phyloP scores from a whole-genome alignment of 2,113 vertebrate species.

The Tiliqua scincoides region DNA sequence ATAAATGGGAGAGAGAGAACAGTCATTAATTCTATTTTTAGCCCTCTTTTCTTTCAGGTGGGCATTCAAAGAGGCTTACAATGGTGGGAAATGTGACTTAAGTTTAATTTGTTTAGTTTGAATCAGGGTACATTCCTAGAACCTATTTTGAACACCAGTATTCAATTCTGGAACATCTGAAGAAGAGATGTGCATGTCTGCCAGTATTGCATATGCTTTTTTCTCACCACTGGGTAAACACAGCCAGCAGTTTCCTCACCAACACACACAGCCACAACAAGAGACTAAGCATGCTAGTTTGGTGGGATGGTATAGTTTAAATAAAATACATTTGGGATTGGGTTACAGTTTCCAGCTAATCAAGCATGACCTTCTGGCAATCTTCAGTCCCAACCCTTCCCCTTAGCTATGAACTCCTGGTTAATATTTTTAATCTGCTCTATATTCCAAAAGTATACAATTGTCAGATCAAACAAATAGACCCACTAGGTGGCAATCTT shows the following conservation, averaged over 20 bases:
- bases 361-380: not conserved
- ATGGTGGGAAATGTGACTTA: too few relatives aligned
- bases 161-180: not conserved
- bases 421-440: not conserved
- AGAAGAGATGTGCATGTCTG: not conserved
- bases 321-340: not conserved
- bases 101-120: not conserved
- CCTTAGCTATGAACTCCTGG: not conserved
- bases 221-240: not conserved
- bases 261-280: not conserved
- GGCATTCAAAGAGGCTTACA: too few relatives aligned
- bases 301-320: not conserved
- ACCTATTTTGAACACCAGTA: not conserved
- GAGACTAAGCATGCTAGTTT: not conserved
- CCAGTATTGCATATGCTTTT: too few relatives aligned
- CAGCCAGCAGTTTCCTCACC: not conserved
- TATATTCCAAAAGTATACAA: not conserved
- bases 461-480: not conserved
- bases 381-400: not conserved
- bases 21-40: too few relatives aligned
- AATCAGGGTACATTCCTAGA: not conserved
- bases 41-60: too few relatives aligned
- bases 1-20: too few relatives aligned
- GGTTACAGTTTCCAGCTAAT: not conserved
- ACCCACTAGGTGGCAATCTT: constrained; percentile 12